Percentiles rank a stretch among this genome's conserved stretches.
Conservation (phyloP, 2,888 invertebrate genomes). For the Ceraclea dissimilis region DNA sequence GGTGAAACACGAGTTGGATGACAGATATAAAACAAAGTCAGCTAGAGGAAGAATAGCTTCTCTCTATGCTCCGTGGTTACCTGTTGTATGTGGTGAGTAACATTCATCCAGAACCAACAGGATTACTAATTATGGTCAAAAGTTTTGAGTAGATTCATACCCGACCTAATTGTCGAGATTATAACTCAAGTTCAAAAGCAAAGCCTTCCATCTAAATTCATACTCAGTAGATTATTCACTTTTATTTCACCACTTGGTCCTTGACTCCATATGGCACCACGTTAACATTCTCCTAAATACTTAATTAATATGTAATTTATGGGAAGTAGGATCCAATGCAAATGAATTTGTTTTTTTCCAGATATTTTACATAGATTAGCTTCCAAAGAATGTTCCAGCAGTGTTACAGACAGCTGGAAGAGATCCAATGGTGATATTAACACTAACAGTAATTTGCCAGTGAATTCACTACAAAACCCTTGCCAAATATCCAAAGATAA, state of each 20-base stretch:
- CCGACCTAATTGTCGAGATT: no score
- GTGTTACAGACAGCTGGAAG: constrained; percentile 30
- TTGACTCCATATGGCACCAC: no score
- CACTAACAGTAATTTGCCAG: constrained; percentile 21
- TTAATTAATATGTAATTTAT: no score
- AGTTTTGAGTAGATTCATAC: no score
- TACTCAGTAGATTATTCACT: no score
- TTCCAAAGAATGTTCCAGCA: constrained; percentile 36
- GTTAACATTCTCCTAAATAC: no score
- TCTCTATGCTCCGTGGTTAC: constrained; percentile 87
- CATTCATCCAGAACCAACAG: no score
- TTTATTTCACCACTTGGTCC: no score
- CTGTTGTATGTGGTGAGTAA: constrained; percentile 56
- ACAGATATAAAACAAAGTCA: constrained; percentile 76
- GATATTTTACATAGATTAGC: constrained; percentile 74
- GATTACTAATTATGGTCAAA: no score
- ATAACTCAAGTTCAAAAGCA: no score
- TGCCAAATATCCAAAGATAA: constrained; percentile 32
- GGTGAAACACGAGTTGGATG: constrained; percentile 92
- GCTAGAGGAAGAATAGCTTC: constrained; percentile 79
- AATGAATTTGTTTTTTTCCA: constrained; percentile 28
- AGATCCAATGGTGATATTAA: constrained; percentile 37
- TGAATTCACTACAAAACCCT: constrained; percentile 27
- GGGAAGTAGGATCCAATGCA: no score
- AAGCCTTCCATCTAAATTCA: no score